Percentiles rank a stretch among this genome's conserved stretches.
Conservation (phyloP, 2,113 vertebrate genomes). For the Nothocercus nigrocapillus region DNA sequence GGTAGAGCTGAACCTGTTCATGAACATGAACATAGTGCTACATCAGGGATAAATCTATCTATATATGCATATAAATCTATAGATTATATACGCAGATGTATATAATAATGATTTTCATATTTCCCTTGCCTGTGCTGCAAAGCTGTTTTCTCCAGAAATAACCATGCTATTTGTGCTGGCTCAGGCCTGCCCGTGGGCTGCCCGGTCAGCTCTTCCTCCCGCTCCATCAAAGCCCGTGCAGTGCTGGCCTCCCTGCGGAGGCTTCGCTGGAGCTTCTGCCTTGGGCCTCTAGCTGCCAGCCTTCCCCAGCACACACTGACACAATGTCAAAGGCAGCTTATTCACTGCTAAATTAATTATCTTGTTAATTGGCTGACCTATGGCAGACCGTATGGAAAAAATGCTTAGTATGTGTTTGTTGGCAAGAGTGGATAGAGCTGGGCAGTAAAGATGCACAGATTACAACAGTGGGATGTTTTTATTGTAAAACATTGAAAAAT, state of each 20-base stretch:
- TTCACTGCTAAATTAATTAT: constrained; percentile 18
- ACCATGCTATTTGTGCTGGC: neutral
- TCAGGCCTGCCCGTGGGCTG: neutral
- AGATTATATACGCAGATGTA: neutral
- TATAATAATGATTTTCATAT: neutral
- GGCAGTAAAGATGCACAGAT: neutral
- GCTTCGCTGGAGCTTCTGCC: neutral
- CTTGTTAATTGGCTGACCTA: constrained; percentile 12
- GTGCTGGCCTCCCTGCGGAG: neutral
- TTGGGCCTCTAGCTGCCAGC: neutral
- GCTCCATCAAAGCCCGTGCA: neutral
- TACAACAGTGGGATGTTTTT: neutral
- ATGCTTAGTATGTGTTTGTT: neutral
- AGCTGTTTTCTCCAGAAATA: constrained; percentile 18
- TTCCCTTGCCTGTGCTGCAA: neutral
- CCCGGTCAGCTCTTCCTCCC: neutral
- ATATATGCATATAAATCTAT: too few relatives aligned
- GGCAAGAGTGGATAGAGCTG: neutral
- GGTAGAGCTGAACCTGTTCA: accelerated
- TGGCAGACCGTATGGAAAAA: neutral
- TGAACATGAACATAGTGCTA: too few relatives aligned
- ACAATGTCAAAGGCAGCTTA: neutral
- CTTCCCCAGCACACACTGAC: neutral
- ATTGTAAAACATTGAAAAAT: neutral
- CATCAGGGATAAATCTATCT: neutral